Conservation (phyloP, 2,888 invertebrate species). For the Chrysolina americana region DNA sequence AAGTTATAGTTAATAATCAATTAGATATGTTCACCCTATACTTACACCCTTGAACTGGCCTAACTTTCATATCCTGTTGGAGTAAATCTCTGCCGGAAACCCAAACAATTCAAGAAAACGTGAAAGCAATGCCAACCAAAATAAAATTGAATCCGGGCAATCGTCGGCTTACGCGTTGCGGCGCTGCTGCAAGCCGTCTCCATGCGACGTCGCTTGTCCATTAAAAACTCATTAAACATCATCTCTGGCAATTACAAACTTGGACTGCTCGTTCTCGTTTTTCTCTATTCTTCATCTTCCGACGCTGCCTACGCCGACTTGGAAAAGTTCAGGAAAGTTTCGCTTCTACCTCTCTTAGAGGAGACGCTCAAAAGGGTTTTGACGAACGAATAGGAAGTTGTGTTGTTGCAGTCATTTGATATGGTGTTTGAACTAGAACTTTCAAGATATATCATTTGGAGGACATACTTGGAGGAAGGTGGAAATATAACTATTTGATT, state of each 20-base stretch:
- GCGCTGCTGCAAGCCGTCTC: constrained; percentile 16
- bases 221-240: constrained; percentile 81
- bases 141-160: constrained; percentile 52
- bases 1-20: too few species aligned
- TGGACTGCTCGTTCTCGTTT: constrained; percentile 55
- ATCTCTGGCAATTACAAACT: constrained; percentile 76
- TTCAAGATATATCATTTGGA: too few species aligned
- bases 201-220: constrained; percentile 68
- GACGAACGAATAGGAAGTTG: constrained; percentile 41
- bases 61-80: constrained; percentile 22
- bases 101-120: constrained; percentile 36
- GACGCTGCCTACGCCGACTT: constrained; percentile 18
- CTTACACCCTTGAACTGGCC: background rate
- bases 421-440: background rate
- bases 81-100: constrained; percentile 27
- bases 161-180: constrained; percentile 31
- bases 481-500: too few species aligned
- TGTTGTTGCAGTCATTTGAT: constrained; percentile 40
- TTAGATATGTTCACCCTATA: too few species aligned
- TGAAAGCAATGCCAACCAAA: constrained; percentile 33
- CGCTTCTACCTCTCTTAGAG: constrained; percentile 7
- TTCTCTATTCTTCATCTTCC: constrained; percentile 28
- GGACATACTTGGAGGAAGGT: too few species aligned
- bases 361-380: background rate
- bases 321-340: constrained; percentile 23